phyloP scores from a whole-genome alignment of 2,113 vertebrate genomes.

The Acanthisitta chloris region DNA sequence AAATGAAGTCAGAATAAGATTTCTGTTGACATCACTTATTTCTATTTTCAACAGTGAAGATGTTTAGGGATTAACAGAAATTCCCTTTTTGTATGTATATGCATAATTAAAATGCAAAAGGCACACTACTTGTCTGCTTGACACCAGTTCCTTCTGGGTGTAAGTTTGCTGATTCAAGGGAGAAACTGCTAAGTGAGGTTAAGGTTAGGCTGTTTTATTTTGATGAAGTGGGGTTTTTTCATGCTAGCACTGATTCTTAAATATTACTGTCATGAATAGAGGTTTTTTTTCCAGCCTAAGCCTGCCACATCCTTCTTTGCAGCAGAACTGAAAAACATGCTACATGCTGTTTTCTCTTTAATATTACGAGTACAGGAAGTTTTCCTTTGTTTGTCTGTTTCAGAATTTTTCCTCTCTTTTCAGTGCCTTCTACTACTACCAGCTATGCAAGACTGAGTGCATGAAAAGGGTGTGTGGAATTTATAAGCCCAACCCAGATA shows the following conservation, averaged over 20 bases:
- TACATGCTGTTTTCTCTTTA: neutral
- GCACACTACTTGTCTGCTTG: neutral
- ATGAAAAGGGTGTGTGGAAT: constrained; percentile 28
- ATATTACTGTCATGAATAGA: neutral
- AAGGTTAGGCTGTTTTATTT: neutral
- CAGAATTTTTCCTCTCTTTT: neutral
- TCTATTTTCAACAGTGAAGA: neutral
- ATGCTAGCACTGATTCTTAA: neutral
- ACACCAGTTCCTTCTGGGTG: neutral
- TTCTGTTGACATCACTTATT: neutral
- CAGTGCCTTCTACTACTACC: neutral
- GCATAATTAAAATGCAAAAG: neutral
- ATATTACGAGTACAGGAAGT: neutral
- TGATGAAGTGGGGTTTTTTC: neutral
- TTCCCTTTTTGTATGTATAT: neutral
- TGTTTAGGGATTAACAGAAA: neutral
- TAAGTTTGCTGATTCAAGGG: neutral
- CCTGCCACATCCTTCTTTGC: neutral
- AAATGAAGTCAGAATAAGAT: neutral
- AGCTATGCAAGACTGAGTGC: neutral
- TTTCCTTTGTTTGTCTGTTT: neutral
- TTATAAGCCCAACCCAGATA: constrained; percentile 26
- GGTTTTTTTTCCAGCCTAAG: neutral
- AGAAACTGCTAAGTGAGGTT: neutral
- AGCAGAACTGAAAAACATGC: neutral